Percentiles rank a stretch among this genome's conserved stretches.
phyloP scores from a whole-genome alignment of 2,113 vertebrate genomes.

The Bubalus kerabau region DNA sequence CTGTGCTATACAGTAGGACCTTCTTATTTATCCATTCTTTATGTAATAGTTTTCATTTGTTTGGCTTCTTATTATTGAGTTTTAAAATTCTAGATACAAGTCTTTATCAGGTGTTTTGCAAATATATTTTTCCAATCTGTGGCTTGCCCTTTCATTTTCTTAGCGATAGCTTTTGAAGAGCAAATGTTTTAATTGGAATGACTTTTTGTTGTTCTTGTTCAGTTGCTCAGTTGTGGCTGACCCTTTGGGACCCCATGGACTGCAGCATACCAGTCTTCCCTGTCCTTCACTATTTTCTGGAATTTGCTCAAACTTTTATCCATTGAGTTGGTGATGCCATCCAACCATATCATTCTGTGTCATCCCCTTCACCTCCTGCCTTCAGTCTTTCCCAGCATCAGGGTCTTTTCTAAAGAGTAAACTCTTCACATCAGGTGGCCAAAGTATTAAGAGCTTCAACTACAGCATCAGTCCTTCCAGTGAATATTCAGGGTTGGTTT shows the following conservation, averaged over 20 bases:
- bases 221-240: not conserved
- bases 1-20: not conserved
- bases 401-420: not conserved
- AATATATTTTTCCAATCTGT: not conserved
- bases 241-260: not conserved
- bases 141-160: not conserved
- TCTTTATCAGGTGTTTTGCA: not conserved
- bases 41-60: not conserved
- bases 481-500: not conserved
- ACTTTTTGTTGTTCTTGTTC: not conserved
- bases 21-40: not conserved
- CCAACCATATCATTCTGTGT: not conserved
- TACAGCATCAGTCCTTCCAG: not conserved
- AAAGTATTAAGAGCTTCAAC: not conserved
- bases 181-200: not conserved
- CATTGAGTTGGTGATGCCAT: not conserved
- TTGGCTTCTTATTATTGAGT: not conserved
- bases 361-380: not conserved
- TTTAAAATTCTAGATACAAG: not conserved
- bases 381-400: not conserved
- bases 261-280: not conserved
- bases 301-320: not conserved
- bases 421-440: not conserved
- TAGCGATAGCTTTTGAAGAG: not conserved
- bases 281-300: not conserved